Evolutionary conservation across 2,888 invertebrate genomes (phyloP).

Genomic region (Drosophila vallismaia): DNA sequence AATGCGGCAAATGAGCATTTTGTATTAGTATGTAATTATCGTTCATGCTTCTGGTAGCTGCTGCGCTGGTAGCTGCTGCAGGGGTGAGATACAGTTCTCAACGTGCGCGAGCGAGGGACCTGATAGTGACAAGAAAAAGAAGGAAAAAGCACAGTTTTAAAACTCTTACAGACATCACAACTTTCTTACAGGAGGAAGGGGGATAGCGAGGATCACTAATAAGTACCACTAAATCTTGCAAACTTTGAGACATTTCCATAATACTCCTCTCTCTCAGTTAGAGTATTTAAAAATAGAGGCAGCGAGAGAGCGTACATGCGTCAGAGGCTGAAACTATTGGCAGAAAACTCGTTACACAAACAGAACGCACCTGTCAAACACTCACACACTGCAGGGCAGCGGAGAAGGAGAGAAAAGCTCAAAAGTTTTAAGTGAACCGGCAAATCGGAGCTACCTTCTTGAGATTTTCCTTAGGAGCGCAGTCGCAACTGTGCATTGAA

Average conservation of each 20-base stretch:
- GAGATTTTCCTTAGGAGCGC: constrained; percentile 26
- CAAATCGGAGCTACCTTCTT: constrained; percentile 24
- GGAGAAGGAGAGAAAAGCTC: constrained; percentile 6
- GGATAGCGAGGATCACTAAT: too few relatives aligned
- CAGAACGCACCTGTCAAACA: constrained; percentile 73
- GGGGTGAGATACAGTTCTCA: constrained; percentile 42
- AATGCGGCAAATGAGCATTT: constrained; percentile 77
- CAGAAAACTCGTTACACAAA: constrained; percentile 65
- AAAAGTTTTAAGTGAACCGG: constrained; percentile 25
- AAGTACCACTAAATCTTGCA: too few relatives aligned
- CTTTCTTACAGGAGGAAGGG: too few relatives aligned
- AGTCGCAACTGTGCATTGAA: constrained; percentile 24
- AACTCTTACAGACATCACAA: too few relatives aligned
- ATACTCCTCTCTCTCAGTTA: background rate
- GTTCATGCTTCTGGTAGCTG: constrained; percentile 2
- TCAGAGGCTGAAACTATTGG: constrained; percentile 60
- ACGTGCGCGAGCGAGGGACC: constrained; percentile 22
- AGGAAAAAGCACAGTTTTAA: constrained; percentile 31
- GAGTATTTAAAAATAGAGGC: constrained; percentile 2
- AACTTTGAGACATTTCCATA: background rate
- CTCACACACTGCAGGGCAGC: constrained; percentile 24
- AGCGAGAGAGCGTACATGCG: constrained; percentile 56
- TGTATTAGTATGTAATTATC: constrained; percentile 68
- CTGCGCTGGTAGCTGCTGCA: constrained; percentile 39
- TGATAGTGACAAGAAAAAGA: background rate